Percentiles rank a stretch among this genome's conserved stretches.
phyloP scores from a whole-genome alignment of 2,113 vertebrate genomes.

The Meles meles region DNA sequence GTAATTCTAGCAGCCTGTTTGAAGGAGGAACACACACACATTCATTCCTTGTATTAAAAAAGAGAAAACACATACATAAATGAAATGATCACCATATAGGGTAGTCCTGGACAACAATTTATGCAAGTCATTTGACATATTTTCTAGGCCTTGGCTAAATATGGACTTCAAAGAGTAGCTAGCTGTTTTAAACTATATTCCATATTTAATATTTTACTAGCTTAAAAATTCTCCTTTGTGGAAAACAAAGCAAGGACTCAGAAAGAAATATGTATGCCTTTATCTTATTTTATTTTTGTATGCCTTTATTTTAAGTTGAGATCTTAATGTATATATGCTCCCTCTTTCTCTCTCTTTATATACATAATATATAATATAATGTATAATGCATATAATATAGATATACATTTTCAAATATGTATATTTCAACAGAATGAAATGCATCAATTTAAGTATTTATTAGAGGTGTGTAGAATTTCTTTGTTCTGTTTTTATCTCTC shows the following conservation, averaged over 20 bases:
- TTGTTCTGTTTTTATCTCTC: neutral
- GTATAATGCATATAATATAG: neutral
- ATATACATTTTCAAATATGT: neutral
- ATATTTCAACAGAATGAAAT: neutral
- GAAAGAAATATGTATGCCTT: neutral
- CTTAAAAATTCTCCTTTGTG: neutral
- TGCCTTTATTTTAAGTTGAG: neutral
- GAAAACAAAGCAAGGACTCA: neutral
- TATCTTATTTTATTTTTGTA: neutral
- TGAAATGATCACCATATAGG: neutral
- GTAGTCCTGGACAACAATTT: neutral
- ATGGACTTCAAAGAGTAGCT: neutral
- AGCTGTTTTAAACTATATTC: neutral
- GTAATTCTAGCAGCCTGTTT: slow-evolving; percentile 22
- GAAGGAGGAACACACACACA: neutral
- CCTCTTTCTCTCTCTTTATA: neutral
- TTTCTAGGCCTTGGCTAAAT: neutral
- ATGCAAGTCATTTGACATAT: neutral
- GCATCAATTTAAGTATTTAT: neutral
- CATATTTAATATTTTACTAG: neutral
- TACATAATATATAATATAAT: neutral
- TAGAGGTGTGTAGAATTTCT: neutral
- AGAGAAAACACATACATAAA: neutral
- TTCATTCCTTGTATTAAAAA: neutral
- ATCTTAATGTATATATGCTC: neutral